Evolutionary conservation across 2,797 vertebrate species (phyloP).

Genomic region (Mormyrops attenuatus): DNA sequence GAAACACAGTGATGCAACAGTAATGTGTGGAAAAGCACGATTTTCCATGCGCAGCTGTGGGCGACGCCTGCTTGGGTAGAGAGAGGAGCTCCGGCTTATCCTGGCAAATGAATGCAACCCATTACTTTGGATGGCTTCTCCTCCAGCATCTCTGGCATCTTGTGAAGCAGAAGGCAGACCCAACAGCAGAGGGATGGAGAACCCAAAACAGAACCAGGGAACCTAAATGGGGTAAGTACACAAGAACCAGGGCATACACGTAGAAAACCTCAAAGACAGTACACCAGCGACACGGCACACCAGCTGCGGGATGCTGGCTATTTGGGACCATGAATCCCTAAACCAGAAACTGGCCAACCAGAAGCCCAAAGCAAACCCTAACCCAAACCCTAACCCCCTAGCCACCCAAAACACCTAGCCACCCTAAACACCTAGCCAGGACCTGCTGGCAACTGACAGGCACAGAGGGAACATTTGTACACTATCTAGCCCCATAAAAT

Average conservation of each 20-base stretch:
- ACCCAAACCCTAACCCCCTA: neutral
- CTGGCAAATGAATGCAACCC: slow-evolving; percentile 45
- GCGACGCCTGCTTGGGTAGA: slow-evolving; percentile 40
- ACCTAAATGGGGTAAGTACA: too few species aligned
- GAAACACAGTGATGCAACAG: neutral
- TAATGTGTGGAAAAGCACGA: neutral
- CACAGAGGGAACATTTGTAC: neutral
- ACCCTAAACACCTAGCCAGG: neutral
- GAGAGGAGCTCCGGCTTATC: slow-evolving; percentile 47
- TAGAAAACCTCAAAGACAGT: too few species aligned
- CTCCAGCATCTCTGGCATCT: slow-evolving; percentile 30
- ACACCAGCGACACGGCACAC: too few species aligned
- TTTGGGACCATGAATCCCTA: too few species aligned
- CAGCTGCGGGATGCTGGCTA: too few species aligned
- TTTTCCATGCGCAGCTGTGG: neutral
- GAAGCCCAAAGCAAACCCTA: too few species aligned
- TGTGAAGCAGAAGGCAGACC: neutral
- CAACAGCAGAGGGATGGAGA: neutral
- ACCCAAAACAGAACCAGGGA: too few species aligned
- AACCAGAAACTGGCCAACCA: too few species aligned
- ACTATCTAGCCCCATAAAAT: neutral
- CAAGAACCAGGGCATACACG: too few species aligned
- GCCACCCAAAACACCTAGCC: too few species aligned
- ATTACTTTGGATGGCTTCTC: slow-evolving; percentile 38
- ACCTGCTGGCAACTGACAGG: neutral